Evolutionary conservation across 2,113 vertebrate species (phyloP), one percentile per base, ranked within the genome.

Genomic region (Cyrtonyx montezumae): DNA sequence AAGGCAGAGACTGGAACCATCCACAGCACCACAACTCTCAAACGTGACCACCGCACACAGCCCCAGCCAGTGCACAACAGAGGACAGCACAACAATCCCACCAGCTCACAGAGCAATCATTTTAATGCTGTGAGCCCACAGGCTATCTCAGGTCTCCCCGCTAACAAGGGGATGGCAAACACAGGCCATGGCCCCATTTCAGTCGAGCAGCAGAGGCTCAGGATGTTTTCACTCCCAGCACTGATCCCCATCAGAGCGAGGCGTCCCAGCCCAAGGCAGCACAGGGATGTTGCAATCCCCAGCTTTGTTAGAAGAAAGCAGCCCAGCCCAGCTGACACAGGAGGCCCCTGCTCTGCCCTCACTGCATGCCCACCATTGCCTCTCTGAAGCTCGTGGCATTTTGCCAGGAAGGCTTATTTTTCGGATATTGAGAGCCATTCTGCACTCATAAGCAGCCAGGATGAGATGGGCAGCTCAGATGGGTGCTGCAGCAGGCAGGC

Each of bases 281-380:
- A 30, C 0, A 5, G 65, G 86, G 37, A 62, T 96, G 91, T 94
- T 93, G 96, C 96, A 96, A 95, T 95, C 84, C 3, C 7, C 89
- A 80, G 28, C 5, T 92, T 13, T 66, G 80, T 53, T 75, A 91
- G 91, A 74, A 87, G 79, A 91, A 95, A 92, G 65, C 87, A 91
- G 93, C 80, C 68, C 91, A 92, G 88, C 63, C 89, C 92, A 88
- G 92, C 3, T 42, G 1, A 66, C 84, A 90, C 91, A 91, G 84
- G 70, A 87, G 49, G 37, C 22, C 88, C 56, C 84, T 84, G 91
- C n/a, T 68, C 84, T 92, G 87, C 62, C 49, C 84, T 76, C 55
- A 59, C 75, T 82, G 4, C 0, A 1, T 90, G 91, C 87, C 87
- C 32, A 49, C 45, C 92, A 61, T 1, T 17, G 89, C 86, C 92